Evolutionary conservation across 2,888 invertebrate species (phyloP), one percentile per base, ranked within the genome.

Genomic region (Pseudoips prasinana): DNA sequence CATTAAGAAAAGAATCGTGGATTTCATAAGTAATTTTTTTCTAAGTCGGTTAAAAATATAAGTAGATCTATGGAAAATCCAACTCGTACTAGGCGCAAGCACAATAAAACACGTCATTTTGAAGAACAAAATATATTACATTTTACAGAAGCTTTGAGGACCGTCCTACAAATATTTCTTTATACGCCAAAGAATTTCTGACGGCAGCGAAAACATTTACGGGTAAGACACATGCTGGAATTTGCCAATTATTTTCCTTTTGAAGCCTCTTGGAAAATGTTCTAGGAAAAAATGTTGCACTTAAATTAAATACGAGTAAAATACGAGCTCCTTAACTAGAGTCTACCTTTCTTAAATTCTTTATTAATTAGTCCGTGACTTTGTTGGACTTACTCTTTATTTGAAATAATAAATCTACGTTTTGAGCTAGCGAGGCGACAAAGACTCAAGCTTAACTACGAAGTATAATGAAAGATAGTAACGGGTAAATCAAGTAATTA

Each of bases 171-270:
- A 42, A 39, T 47, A 48, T 50, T 49, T 55, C 39, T 49, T n/a
- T 32, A 44, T 35, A 53, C 56, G 37, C 40, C 33, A 34, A 41
- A 49, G 57, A 52, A 55, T 55, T 49, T 39, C 31, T 39, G 40
- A 42, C 25, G 39, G 33, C 29, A 41, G 54, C 20, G 47, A 38
- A 56, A 54, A 57, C 44, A 57, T 50, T 50, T 57, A 57, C 41
- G 41, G 33, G 43, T 33, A 46, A 46, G 7, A 55, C 55, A 57
- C 57, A 53, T 53, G 42, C 27, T 37, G 57, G 57, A 55, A 55
- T 55, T 55, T 43, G 19, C 39, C 49, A 55, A 55, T 55, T 53
- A 53, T 46, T 52, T 53, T 39, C 37, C 41, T 46, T 49, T 49
- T 46, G 43, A 42, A 27, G 29, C 19, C 39, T 46, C 29, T 23